These are phyloP conservation scores for Indicator indicator DNA, from an alignment of 2,113 vertebrate genomes.

Conservation along the genomic window DNA sequence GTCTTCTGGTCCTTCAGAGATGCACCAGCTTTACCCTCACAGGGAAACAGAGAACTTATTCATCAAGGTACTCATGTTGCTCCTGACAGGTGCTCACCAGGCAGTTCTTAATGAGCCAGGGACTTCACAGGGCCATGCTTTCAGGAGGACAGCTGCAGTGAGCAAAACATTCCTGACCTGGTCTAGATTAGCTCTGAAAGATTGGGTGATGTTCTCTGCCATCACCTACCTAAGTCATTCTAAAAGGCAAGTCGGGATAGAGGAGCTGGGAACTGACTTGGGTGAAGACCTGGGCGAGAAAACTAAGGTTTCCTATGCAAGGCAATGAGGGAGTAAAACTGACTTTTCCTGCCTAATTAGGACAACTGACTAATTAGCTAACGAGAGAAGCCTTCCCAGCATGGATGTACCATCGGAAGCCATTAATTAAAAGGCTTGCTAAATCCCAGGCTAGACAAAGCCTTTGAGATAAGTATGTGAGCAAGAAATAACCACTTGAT, in stretches of 20 bases:
- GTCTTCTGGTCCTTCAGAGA: neutral
- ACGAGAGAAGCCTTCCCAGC: neutral
- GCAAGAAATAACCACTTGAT: neutral
- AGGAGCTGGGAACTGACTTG: neutral
- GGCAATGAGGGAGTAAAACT: neutral
- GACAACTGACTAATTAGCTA: neutral
- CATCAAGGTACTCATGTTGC: neutral
- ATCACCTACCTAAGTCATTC: neutral
- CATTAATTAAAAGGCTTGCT: neutral
- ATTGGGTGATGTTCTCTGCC: neutral
- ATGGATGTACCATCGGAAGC: neutral
- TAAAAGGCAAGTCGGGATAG: neutral
- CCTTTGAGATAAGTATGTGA: neutral
- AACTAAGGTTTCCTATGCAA: neutral
- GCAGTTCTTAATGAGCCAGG: neutral
- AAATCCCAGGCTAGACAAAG: neutral
- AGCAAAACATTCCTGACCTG: neutral
- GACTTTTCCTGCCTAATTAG: neutral
- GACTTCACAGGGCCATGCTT: neutral
- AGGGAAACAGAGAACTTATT: neutral
- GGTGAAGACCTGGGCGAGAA: neutral
- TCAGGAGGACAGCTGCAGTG: neutral
- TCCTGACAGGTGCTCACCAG: neutral
- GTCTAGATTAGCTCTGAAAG: neutral
- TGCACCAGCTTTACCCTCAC: neutral